These are phyloP conservation scores for Calyptommatus sinebrachiatus DNA, from an alignment of 2,113 vertebrate genomes.

Conservation along the genomic window DNA sequence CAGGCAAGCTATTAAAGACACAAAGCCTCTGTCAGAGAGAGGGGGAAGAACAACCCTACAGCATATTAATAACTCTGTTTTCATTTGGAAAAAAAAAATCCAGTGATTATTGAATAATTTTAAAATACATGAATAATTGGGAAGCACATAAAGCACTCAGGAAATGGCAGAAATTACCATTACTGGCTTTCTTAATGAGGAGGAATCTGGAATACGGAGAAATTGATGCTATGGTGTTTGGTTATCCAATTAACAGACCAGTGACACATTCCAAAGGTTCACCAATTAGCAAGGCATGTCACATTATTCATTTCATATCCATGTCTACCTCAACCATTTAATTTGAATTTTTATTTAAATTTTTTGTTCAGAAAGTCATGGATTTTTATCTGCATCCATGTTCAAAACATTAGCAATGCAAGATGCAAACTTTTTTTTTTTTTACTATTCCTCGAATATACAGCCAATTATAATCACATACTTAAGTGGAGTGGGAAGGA, in stretches of 20 bases:
- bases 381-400: conserved; percentile 43
- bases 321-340: conserved; percentile 6
- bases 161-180: conserved; percentile 35
- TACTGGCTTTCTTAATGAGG: conserved; percentile 42
- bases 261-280: conserved; percentile 35
- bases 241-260: conserved; percentile 40
- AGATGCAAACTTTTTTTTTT: conserved; percentile 12
- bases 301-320: conserved; percentile 32
- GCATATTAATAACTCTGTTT: neutral
- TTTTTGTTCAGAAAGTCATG: conserved; percentile 8
- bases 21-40: neutral
- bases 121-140: conserved; percentile 21
- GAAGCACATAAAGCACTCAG: conserved; percentile 21
- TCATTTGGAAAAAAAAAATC: neutral
- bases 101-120: neutral
- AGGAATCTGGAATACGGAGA: conserved; percentile 53
- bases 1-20: neutral
- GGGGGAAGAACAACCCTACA: neutral
- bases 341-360: neutral
- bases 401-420: neutral
- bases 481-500: neutral
- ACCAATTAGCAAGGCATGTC: conserved; percentile 29
- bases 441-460: neutral
- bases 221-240: conserved; percentile 34
- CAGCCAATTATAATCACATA: conserved; percentile 8